Evolutionary conservation across 1,140 invertebrate species (phyloP).

Genomic region (Diorhabda sublineata): DNA sequence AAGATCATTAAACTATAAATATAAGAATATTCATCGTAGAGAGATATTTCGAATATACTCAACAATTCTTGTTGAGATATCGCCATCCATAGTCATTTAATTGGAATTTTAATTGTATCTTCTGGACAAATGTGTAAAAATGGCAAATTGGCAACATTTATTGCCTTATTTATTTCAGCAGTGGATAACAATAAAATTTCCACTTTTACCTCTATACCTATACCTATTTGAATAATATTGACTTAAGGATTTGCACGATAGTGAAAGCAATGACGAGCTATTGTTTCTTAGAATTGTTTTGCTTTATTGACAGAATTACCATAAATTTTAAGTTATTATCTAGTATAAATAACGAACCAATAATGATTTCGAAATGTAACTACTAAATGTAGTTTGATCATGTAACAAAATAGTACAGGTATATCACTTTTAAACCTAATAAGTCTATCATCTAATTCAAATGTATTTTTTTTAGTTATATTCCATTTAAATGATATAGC

Average conservation of each 20-base stretch:
- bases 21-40: slow-evolving; percentile 12
- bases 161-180: slow-evolving; percentile 9
- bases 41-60: background rate
- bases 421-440: too few relatives aligned
- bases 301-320: background rate
- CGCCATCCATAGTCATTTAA: slow-evolving; percentile 4
- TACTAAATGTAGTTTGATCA: too few relatives aligned
- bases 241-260: slow-evolving; percentile 13
- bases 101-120: slow-evolving; percentile 20
- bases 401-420: too few relatives aligned
- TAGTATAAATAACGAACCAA: too few relatives aligned
- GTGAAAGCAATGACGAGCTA: slow-evolving; percentile 6
- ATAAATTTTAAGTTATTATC: background rate
- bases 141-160: slow-evolving; percentile 18
- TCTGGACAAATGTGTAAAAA: slow-evolving; percentile 13
- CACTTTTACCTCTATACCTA: slow-evolving; percentile 15
- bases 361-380: too few relatives aligned
- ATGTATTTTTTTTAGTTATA: too few relatives aligned
- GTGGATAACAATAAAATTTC: slow-evolving; percentile 11
- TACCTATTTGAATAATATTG: slow-evolving; percentile 11
- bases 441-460: too few relatives aligned
- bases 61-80: background rate
- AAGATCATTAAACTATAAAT: slow-evolving; percentile 14
- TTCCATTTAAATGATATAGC: too few relatives aligned
- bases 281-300: slow-evolving; percentile 2